Conservation (phyloP, 2,113 vertebrate species). For the Neomonachus schauinslandi region DNA sequence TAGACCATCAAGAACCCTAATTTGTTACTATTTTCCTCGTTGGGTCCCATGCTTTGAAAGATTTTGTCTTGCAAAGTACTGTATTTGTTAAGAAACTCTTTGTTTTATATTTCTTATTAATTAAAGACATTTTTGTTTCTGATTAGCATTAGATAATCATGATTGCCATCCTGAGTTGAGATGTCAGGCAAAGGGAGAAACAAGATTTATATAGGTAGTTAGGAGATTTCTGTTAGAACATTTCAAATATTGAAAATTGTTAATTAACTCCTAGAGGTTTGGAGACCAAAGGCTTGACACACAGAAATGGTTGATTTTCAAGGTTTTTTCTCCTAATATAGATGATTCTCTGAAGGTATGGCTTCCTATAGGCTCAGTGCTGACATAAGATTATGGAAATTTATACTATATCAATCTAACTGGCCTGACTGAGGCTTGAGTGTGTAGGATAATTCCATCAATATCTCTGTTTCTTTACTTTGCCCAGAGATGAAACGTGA, state of each 20-base stretch:
- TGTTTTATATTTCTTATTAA: neutral
- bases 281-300: neutral
- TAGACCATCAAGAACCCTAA: neutral
- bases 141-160: neutral
- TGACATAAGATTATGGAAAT: neutral
- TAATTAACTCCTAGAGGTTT: neutral
- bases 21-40: neutral
- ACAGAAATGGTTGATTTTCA: constrained; percentile 17
- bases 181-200: neutral
- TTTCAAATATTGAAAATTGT: constrained; percentile 14
- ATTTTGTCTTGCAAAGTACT: neutral
- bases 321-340: neutral
- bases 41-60: neutral
- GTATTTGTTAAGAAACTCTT: neutral
- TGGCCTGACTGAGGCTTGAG: neutral
- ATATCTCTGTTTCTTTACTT: neutral
- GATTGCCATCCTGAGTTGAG: neutral
- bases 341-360: neutral
- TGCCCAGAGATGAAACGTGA: neutral
- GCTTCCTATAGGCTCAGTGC: neutral
- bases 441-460: neutral
- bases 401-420: neutral
- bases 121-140: neutral
- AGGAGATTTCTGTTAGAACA: neutral
- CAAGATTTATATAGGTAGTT: neutral